These are phyloP conservation scores for Rhamphomyia laevipes DNA, from an alignment of 2,888 invertebrate species.

Conservation along the genomic window DNA sequence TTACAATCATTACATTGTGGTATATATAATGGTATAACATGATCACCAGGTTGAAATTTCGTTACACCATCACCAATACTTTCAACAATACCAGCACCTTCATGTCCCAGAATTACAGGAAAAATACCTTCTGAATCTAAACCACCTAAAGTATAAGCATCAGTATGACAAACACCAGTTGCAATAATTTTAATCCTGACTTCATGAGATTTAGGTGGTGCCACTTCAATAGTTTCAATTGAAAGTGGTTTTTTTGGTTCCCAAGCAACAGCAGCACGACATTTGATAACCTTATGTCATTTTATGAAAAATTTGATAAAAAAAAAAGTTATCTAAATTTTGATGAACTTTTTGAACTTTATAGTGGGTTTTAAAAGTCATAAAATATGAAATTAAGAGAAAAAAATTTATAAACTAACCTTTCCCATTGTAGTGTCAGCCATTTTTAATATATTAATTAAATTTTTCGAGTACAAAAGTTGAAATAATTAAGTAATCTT, in stretches of 20 bases:
- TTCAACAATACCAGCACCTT: constrained; percentile 94
- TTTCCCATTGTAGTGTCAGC: too few species aligned
- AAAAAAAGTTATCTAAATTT: too few species aligned
- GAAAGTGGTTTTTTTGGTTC: constrained; percentile 76
- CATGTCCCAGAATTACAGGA: constrained; percentile 90
- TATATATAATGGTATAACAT: constrained; percentile 93
- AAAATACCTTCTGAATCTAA: constrained; percentile 84
- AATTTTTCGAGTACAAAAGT: too few species aligned
- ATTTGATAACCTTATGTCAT: constrained; percentile 63
- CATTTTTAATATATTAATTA: too few species aligned
- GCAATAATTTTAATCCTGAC: constrained; percentile 70
- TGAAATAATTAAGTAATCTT: too few species aligned
- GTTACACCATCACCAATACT: constrained; percentile 89
- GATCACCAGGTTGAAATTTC: constrained; percentile 78
- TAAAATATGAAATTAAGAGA: too few species aligned
- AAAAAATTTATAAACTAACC: too few species aligned
- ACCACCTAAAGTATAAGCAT: constrained; percentile 80
- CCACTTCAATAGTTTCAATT: constrained; percentile 87
- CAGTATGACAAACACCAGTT: constrained; percentile 84
- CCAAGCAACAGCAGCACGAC: constrained; percentile 96
- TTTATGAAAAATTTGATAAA: too few species aligned
- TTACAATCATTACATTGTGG: constrained; percentile 96
- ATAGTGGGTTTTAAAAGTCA: too few species aligned
- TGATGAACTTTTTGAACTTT: too few species aligned
- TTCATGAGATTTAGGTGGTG: constrained; percentile 87